Evolutionary conservation across 2,888 invertebrate species (phyloP).

Genomic region (Biston betularia): DNA sequence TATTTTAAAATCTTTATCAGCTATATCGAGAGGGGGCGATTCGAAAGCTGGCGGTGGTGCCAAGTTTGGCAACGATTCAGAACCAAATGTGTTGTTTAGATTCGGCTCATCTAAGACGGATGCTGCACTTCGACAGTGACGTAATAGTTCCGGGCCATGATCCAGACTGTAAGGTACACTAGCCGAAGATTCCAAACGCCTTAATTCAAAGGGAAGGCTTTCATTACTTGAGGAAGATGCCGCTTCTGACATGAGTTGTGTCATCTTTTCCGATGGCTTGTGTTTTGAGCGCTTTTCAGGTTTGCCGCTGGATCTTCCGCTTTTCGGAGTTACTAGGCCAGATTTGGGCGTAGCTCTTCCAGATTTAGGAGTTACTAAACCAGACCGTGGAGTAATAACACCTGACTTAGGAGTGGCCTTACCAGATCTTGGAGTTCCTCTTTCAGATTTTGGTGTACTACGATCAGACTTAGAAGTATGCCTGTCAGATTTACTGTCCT

Average conservation of each 20-base stretch:
- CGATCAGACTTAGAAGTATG: slow-evolving; percentile 80
- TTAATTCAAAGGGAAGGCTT: slow-evolving; percentile 81
- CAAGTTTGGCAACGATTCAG: slow-evolving; percentile 91
- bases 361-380: slow-evolving; percentile 78
- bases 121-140: slow-evolving; percentile 86
- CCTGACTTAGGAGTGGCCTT: slow-evolving; percentile 79
- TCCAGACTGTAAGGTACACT: slow-evolving; percentile 89
- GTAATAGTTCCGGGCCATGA: slow-evolving; percentile 78
- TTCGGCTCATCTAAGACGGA: slow-evolving; percentile 86
- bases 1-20: slow-evolving; percentile 82
- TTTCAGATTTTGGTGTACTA: slow-evolving; percentile 81
- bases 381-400: slow-evolving; percentile 76
- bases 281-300: slow-evolving; percentile 79
- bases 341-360: slow-evolving; percentile 78
- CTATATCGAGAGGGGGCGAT: slow-evolving; percentile 82
- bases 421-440: slow-evolving; percentile 75
- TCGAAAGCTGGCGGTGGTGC: slow-evolving; percentile 88
- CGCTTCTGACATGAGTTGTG: slow-evolving; percentile 83
- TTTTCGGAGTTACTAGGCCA: slow-evolving; percentile 84
- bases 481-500: slow-evolving; percentile 81
- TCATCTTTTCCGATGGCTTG: slow-evolving; percentile 83
- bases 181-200: slow-evolving; percentile 85
- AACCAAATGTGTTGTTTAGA: slow-evolving; percentile 82
- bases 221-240: slow-evolving; percentile 88
- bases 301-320: slow-evolving; percentile 84